A percentile compares a stretch with the other conserved stretches of the same genome.
These are phyloP conservation scores for Otus sunia DNA, from an alignment of 2,113 vertebrate species.

Conservation along the genomic window DNA sequence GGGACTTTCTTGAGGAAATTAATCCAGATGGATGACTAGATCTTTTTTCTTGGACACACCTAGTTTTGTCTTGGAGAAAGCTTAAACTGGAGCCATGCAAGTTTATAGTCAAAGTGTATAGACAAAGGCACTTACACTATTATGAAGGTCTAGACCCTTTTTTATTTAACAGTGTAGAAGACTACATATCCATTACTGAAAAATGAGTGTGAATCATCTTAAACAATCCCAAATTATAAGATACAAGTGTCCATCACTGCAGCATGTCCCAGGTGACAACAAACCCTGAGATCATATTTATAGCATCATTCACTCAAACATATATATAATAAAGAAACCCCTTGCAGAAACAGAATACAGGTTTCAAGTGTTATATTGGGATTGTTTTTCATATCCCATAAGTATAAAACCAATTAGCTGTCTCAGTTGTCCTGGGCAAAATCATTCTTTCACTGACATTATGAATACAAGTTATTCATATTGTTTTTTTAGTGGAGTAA, in stretches of 20 bases:
- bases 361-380: neutral
- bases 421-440: neutral
- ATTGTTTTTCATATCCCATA: neutral
- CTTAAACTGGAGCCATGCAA: neutral
- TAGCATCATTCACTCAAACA: neutral
- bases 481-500: neutral
- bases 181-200: neutral
- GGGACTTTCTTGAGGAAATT: neutral
- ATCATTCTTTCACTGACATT: neutral
- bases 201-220: neutral
- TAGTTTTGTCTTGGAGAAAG: neutral
- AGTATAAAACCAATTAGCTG: neutral
- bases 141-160: neutral
- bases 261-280: neutral
- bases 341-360: neutral
- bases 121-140: neutral
- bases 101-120: neutral
- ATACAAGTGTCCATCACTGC: neutral
- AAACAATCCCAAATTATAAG: neutral
- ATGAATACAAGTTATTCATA: neutral
- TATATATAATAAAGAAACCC: neutral
- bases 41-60: neutral
- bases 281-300: neutral
- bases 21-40: neutral
- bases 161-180: neutral